Percentiles rank a stretch among this genome's conserved stretches.
These are phyloP conservation scores for Serilophus lunatus DNA, from an alignment of 2,113 vertebrate species.

Conservation along the genomic window DNA sequence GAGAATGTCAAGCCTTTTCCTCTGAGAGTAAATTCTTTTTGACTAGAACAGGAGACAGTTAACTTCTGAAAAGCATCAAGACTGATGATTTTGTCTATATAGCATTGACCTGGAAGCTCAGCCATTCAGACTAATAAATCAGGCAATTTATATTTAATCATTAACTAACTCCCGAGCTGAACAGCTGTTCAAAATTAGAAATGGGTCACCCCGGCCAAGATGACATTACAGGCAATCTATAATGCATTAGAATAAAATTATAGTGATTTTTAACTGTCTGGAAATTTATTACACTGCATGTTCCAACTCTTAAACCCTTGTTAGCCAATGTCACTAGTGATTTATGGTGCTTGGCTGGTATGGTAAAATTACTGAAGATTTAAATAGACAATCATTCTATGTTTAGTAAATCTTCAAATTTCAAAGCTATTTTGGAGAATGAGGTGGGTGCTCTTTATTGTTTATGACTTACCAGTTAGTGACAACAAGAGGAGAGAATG, in stretches of 20 bases:
- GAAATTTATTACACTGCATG: constrained; percentile 97
- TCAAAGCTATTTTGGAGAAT: constrained; percentile 81
- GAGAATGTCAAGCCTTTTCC: constrained; percentile 78
- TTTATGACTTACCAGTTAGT: constrained; percentile 70
- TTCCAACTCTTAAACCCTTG: constrained; percentile 91
- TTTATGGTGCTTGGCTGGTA: constrained; percentile 87
- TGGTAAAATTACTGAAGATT: constrained; percentile 89
- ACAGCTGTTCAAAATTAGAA: constrained; percentile 99
- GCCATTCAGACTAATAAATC: constrained; percentile 99
- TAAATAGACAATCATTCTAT: constrained; percentile 88
- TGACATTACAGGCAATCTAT: constrained; percentile 99
- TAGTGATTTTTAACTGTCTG: constrained; percentile 99
- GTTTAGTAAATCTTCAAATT: constrained; percentile 86
- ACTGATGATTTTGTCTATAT: constrained; percentile 99
- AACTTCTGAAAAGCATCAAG: constrained; percentile 95
- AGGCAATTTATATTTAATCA: constrained; percentile 99
- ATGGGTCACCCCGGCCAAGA: constrained; percentile 93
- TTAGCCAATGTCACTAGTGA: constrained; percentile 89
- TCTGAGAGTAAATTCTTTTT: constrained; percentile 84
- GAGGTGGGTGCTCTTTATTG: constrained; percentile 76
- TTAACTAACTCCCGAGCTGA: constrained; percentile 97
- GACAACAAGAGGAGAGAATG: constrained; percentile 47
- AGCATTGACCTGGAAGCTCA: constrained; percentile 98
- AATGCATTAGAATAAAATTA: constrained; percentile 99
- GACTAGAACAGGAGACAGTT: constrained; percentile 85